phyloP scores from a whole-genome alignment of 92 coral and sea anemone species.

The Nematostella vectensis region DNA sequence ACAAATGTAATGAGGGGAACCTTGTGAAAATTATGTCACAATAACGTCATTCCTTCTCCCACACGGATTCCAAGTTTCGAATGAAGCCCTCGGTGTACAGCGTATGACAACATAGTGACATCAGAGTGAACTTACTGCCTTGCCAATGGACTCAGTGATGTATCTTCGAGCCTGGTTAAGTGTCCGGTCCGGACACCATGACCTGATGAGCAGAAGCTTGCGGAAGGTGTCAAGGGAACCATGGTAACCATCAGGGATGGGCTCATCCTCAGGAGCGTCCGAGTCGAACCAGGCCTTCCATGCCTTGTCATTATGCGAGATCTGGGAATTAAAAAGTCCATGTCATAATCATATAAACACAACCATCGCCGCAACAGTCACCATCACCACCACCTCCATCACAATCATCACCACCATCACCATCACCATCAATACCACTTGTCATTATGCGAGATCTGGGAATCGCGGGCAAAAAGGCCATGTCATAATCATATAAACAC shows the following conservation, averaged over 20 bases:
- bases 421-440: no score
- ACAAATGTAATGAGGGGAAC: no score
- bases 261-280: constrained; percentile 92
- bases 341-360: no score
- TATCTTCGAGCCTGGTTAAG: constrained; percentile 90
- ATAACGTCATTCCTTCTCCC: constrained; percentile 63
- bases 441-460: no score
- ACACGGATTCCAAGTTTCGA: constrained; percentile 82
- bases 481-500: no score
- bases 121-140: constrained; percentile 39
- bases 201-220: constrained; percentile 78
- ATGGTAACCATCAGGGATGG: constrained; percentile 94
- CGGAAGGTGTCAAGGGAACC: constrained; percentile 93
- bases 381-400: no score
- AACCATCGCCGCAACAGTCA: no score
- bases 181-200: constrained; percentile 99
- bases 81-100: constrained; percentile 93
- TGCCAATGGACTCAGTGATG: constrained; percentile 88
- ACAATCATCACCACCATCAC: no score
- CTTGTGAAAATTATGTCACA: no score
- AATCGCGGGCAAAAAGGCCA: no score
- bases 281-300: constrained; percentile 99
- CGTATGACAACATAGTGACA: constrained; percentile 7
- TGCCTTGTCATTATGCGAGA: constrained; percentile 83
- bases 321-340: constrained; percentile 20